Base-by-base conservation (phyloP, 2,797 vertebrate genomes). In the Amazonetta brasiliensis region DNA sequence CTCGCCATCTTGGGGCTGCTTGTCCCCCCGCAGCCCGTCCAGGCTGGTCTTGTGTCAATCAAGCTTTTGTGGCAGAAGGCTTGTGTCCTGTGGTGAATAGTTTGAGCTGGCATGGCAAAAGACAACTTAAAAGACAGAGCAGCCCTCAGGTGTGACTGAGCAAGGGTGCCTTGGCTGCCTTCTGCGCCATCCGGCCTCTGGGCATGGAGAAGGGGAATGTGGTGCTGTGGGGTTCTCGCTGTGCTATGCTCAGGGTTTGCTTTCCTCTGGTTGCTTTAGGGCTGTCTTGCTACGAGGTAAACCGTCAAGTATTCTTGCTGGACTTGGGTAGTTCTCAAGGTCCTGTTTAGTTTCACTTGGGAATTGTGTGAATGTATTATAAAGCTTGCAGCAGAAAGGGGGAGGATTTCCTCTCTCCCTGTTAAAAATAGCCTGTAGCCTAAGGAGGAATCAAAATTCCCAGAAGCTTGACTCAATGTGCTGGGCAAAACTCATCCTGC, bases 161-260 rank as follows among this genome's bases (percentile, higher is more conserved):
- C 0, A 0, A 1, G 1, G 2, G 41, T 81, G 17, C 16, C 16
- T 71, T 35, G 41, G 5, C 58, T 66, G 23, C 39, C 25, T 11
- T 7, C 17, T 71, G 41, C 43, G 37, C 30, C 1, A 0, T 46
- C 28, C 14, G 25, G 11, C 28, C 33, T 48, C 39, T 69, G 50
- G 26, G 52, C 20, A 11, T 0, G 2, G 8, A 50, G 43, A 26
- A n/a, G 19, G 33, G 35, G 62, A 72, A 6, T 0, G 1, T 37
- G 71, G 31, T 23, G 55, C 1, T 11, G 43, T 33, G 69, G 43
- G 43, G 23, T n/a, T 77, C 35, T 30, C 2, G 4, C 21, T 48
- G 0, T 6, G 28, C 56, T 46, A 16, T 0, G 0, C 46, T 85
- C 39, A 33, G 19, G 0, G 0, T 9, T 62, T 37, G n/a, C 58